phyloP scores from a whole-genome alignment of 2,113 vertebrate genomes.

The Corythoichthys intestinalis region DNA sequence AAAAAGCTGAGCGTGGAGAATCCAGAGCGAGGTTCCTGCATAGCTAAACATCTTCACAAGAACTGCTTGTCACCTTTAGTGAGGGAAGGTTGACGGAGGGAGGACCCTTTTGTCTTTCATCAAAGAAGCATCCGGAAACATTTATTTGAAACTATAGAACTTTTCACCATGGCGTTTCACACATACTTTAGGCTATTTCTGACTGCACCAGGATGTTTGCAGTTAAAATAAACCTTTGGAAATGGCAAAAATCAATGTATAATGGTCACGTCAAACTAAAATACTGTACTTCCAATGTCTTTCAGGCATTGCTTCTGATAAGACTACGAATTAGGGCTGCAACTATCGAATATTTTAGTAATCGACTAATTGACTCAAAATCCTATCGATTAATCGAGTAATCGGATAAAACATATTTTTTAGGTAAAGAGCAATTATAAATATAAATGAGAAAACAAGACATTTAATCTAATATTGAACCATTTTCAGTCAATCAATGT shows the following conservation, averaged over 20 bases:
- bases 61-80: slow-evolving; percentile 57
- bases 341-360: too few relatives aligned
- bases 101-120: slow-evolving; percentile 21
- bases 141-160: background rate
- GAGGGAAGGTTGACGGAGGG: slow-evolving; percentile 29
- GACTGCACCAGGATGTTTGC: background rate
- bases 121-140: slow-evolving; percentile 8
- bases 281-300: background rate
- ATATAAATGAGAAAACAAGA: too few relatives aligned
- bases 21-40: slow-evolving; percentile 48
- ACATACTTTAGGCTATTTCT: background rate
- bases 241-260: background rate
- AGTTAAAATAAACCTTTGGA: too few relatives aligned
- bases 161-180: background rate
- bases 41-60: slow-evolving; percentile 52
- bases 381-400: too few relatives aligned
- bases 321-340: too few relatives aligned
- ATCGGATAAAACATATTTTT: too few relatives aligned
- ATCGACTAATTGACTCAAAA: too few relatives aligned
- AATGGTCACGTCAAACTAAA: background rate
- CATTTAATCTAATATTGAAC: too few relatives aligned
- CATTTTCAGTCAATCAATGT: too few relatives aligned
- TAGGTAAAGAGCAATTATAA: too few relatives aligned
- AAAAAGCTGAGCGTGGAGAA: slow-evolving; percentile 52
- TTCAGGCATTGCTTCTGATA: background rate